Conservation (phyloP, 2,113 vertebrate genomes). For the Chaenocephalus aceratus region DNA sequence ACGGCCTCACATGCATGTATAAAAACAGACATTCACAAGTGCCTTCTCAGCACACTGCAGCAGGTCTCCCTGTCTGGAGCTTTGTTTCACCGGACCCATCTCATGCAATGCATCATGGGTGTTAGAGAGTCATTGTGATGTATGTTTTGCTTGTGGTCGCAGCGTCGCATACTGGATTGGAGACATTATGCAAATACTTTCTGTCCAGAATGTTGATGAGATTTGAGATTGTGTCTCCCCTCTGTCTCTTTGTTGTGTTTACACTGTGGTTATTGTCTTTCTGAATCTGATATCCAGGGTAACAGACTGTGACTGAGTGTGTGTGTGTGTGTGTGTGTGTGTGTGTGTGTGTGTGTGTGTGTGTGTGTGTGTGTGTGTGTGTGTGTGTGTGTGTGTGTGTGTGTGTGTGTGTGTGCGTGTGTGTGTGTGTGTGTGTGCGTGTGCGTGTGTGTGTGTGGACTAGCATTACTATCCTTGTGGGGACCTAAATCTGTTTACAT, state of each 20-base stretch:
- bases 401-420: too few relatives aligned
- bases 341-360: too few relatives aligned
- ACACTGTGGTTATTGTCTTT: conserved; percentile 50
- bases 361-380: too few relatives aligned
- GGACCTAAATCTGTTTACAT: too few relatives aligned
- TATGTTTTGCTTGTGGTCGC: conserved; percentile 57
- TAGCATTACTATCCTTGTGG: too few relatives aligned
- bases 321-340: too few relatives aligned
- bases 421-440: too few relatives aligned
- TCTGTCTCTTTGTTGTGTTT: conserved; percentile 54
- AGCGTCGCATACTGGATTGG: conserved; percentile 6
- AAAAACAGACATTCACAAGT: conserved; percentile 32
- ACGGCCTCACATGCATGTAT: conserved; percentile 12
- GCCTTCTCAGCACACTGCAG: conserved; percentile 74
- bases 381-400: too few relatives aligned
- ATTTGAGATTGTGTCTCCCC: conserved; percentile 41
- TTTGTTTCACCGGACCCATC: conserved; percentile 54
- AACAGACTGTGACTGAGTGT: conserved; percentile 16
- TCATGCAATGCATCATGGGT: conserved; percentile 63
- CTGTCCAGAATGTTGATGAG: conserved; percentile 44
- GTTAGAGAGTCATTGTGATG: too few relatives aligned
- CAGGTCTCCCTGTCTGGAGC: conserved; percentile 72
- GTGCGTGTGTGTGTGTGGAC: too few relatives aligned
- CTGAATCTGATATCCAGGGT: conserved; percentile 49
- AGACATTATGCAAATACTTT: conserved; percentile 61